Evolutionary conservation across 2,888 invertebrate genomes (phyloP).

Genomic region (Molanna angustata): DNA sequence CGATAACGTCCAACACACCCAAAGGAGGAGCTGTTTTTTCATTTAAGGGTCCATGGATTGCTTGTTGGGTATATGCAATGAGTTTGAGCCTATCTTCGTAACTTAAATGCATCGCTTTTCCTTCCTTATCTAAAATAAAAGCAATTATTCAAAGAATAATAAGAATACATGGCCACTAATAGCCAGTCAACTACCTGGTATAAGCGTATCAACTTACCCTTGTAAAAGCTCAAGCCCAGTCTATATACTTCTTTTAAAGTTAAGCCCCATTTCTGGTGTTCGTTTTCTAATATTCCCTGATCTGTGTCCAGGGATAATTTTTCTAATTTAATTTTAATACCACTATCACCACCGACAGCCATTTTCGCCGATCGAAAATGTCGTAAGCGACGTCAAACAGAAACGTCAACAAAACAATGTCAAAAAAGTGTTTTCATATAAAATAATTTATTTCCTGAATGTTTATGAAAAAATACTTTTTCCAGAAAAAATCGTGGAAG

Average conservation of each 20-base stretch:
- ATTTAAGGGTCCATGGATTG: constrained; percentile 78
- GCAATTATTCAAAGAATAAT: neutral
- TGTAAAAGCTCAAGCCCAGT: constrained; percentile 86
- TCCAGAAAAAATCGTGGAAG: too few relatives aligned
- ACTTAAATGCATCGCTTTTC: constrained; percentile 92
- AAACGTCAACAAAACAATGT: constrained; percentile 28
- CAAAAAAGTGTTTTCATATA: constrained; percentile 1
- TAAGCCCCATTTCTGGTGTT: constrained; percentile 64
- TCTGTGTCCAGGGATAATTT: constrained; percentile 44
- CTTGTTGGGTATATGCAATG: constrained; percentile 91
- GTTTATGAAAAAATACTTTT: too few relatives aligned
- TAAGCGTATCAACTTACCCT: too few relatives aligned
- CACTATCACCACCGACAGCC: constrained; percentile 25
- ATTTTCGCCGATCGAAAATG: constrained; percentile 20
- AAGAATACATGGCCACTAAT: neutral
- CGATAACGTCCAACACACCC: constrained; percentile 94
- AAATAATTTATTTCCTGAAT: too few relatives aligned
- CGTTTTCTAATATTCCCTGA: constrained; percentile 51
- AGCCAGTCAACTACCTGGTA: too few relatives aligned
- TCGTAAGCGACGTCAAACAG: constrained; percentile 22
- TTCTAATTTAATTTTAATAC: constrained; percentile 27
- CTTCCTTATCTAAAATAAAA: constrained; percentile 81
- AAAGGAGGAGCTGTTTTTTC: constrained; percentile 72
- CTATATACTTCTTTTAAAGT: constrained; percentile 80
- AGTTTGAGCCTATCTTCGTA: constrained; percentile 91